Conservation (phyloP, 2,113 vertebrate species). For the Halichoerus grypus region DNA sequence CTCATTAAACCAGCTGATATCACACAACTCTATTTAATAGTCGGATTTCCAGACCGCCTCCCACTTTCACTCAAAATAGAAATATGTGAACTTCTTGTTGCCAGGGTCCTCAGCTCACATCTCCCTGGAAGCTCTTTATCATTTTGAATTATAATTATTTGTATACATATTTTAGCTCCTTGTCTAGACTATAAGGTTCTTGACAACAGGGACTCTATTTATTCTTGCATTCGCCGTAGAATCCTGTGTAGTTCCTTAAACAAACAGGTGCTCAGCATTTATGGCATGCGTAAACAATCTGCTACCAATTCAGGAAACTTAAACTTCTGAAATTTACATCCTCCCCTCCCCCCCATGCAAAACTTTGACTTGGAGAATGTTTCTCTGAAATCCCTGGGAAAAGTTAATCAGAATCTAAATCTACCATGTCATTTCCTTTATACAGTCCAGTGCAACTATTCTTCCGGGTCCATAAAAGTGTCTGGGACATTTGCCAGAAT, state of each 20-base stretch:
- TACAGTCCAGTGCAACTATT: background rate
- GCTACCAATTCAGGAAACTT: background rate
- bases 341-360: background rate
- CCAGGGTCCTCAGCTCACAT: background rate
- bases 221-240: background rate
- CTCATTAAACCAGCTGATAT: background rate
- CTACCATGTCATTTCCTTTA: conserved; percentile 44
- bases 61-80: background rate
- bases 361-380: conserved; percentile 10
- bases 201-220: background rate
- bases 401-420: conserved; percentile 52
- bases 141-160: background rate
- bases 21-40: background rate
- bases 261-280: background rate
- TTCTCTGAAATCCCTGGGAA: background rate
- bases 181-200: background rate
- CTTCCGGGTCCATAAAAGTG: background rate
- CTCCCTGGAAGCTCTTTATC: background rate
- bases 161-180: background rate
- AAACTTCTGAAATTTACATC: conserved; percentile 5
- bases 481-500: conserved; percentile 28
- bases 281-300: background rate
- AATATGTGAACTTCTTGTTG: background rate
- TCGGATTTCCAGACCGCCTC: background rate
- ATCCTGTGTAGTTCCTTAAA: background rate